Conservation (phyloP, 2,113 vertebrate genomes). For the Myotis brandtii region DNA sequence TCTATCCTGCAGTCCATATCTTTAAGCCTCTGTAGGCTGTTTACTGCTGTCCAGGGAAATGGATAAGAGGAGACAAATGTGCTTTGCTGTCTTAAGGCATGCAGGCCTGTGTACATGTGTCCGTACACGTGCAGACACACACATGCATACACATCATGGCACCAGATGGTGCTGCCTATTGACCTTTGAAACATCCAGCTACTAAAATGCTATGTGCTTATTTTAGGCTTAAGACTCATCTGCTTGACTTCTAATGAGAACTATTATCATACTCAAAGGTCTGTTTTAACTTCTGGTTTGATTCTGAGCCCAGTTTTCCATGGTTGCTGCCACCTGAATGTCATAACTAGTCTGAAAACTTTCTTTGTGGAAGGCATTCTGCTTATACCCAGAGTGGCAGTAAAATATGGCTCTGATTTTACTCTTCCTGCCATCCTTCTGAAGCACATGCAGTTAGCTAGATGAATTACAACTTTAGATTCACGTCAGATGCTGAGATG, state of each 20-base stretch:
- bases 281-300: conserved; percentile 46
- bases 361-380: background rate
- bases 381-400: background rate
- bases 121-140: background rate
- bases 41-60: background rate
- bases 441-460: background rate
- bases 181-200: conserved; percentile 26
- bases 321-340: background rate
- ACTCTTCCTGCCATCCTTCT: background rate
- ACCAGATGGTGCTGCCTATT: background rate
- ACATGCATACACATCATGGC: background rate
- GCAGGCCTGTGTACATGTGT: rapidly evolving
- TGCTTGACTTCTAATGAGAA: conserved; percentile 13
- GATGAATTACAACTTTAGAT: background rate
- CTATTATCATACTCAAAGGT: background rate
- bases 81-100: background rate
- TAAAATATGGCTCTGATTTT: background rate
- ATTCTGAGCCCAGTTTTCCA: background rate
- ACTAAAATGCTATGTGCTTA: background rate
- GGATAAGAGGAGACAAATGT: background rate
- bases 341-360: background rate
- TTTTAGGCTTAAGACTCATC: background rate
- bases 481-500: background rate
- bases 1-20: background rate
- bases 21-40: background rate